Evolutionary conservation across 2,113 vertebrate species (phyloP).

Genomic region (Gambusia holbrooki): DNA sequence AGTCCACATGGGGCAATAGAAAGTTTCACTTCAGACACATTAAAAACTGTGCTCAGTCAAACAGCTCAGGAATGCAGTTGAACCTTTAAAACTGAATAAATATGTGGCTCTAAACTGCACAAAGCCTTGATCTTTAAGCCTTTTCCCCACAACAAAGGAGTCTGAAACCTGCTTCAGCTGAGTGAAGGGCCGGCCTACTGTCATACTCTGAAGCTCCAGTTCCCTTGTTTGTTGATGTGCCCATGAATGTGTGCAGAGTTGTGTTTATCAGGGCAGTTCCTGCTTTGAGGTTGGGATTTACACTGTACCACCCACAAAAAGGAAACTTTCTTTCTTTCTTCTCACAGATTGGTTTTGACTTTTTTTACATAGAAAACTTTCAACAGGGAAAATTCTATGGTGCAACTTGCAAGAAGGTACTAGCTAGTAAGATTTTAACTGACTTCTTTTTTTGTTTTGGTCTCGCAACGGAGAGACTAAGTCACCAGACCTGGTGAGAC

Average conservation of each 20-base stretch:
- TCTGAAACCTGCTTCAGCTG: slow-evolving; percentile 9
- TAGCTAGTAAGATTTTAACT: background rate
- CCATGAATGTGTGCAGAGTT: slow-evolving; percentile 12
- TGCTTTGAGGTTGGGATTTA: slow-evolving; percentile 2
- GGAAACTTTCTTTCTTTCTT: background rate
- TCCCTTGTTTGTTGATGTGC: slow-evolving; percentile 19
- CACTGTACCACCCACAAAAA: slow-evolving; percentile 9
- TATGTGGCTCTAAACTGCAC: slow-evolving; percentile 44
- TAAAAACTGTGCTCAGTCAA: slow-evolving; percentile 45
- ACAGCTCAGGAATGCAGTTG: slow-evolving; percentile 43
- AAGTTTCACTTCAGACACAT: slow-evolving; percentile 42
- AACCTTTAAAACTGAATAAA: slow-evolving; percentile 66
- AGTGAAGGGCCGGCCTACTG: slow-evolving; percentile 22
- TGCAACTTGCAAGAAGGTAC: background rate
- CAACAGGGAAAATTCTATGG: background rate
- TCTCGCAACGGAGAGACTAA: background rate
- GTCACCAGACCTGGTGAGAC: background rate
- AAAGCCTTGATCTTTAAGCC: slow-evolving; percentile 63
- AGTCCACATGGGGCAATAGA: background rate
- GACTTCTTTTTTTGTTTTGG: background rate
- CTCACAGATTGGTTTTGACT: background rate
- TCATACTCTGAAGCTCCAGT: slow-evolving; percentile 13
- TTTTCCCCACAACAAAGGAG: slow-evolving; percentile 45
- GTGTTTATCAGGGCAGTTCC: slow-evolving; percentile 23
- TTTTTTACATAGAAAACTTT: background rate